Evolutionary conservation across 1,140 invertebrate species (phyloP).

Genomic region (Drosophila mayri): DNA sequence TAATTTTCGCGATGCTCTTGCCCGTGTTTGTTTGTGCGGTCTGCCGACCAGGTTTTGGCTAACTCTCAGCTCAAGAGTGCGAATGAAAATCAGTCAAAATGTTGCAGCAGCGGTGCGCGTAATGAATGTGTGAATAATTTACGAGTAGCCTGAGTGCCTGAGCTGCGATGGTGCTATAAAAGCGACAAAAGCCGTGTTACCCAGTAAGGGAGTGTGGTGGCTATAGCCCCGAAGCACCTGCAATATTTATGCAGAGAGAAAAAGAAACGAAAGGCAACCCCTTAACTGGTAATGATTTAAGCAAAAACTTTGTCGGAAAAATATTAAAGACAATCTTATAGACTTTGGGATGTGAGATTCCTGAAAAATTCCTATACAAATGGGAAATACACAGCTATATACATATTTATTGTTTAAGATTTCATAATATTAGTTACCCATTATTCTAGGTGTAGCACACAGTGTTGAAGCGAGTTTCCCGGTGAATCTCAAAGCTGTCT

Average conservation of each 20-base stretch:
- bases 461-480: not conserved
- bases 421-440: not conserved
- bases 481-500: conserved; percentile 7
- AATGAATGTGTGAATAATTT: conserved; percentile 77
- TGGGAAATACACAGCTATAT: not conserved
- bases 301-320: too few relatives aligned
- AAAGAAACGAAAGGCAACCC: not conserved
- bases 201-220: conserved; percentile 12
- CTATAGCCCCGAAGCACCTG: conserved; percentile 5
- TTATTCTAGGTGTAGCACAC: not conserved
- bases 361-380: too few relatives aligned
- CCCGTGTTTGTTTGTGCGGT: conserved; percentile 48
- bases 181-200: conserved; percentile 47
- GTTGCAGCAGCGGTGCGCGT: conserved; percentile 53
- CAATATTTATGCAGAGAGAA: conserved; percentile 21
- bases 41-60: conserved; percentile 27
- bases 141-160: conserved; percentile 39
- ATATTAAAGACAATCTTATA: not conserved
- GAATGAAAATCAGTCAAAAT: conserved; percentile 70
- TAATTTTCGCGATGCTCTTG: conserved; percentile 57
- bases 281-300: not conserved
- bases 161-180: conserved; percentile 36
- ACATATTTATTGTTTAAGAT: too few relatives aligned
- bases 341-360: too few relatives aligned
- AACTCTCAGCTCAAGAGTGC: conserved; percentile 46